Evolutionary conservation across 2,113 vertebrate genomes (phyloP).

Genomic region (Oncorhynchus tshawytscha): DNA sequence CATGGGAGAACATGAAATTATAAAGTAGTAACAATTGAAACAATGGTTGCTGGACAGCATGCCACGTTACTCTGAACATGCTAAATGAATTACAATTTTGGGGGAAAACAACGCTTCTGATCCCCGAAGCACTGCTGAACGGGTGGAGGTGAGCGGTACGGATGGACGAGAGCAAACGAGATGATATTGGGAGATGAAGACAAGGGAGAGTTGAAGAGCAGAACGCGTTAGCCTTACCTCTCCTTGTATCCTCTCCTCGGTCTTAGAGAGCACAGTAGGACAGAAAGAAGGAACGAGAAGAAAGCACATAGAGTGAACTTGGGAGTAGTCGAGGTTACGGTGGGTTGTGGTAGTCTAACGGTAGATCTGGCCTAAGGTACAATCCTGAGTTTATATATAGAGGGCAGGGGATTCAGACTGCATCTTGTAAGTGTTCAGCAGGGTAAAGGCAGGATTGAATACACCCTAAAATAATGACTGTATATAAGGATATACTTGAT

Average conservation of each 20-base stretch:
- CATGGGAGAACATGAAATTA: no score
- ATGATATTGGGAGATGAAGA: background rate
- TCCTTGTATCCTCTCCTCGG: conserved; percentile 97
- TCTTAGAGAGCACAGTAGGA: conserved; percentile 75
- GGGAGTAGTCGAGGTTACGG: background rate
- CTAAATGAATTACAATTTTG: background rate
- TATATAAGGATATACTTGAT: no score
- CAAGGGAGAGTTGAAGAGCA: conserved; percentile 24
- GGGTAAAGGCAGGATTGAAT: no score
- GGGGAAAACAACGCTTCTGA: background rate
- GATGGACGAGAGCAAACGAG: background rate
- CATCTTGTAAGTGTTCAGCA: no score
- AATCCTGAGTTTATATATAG: no score
- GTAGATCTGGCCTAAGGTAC: no score
- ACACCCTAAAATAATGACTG: no score
- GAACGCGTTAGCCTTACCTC: conserved; percentile 81
- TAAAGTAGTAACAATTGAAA: background rate
- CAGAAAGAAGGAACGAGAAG: background rate
- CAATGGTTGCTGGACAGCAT: background rate
- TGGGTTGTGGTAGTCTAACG: background rate
- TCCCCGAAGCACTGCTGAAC: background rate
- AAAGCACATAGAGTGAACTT: background rate
- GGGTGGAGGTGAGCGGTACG: conserved; percentile 1
- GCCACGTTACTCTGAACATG: background rate
- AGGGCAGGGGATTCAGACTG: no score